Percentiles rank a stretch among this genome's conserved stretches.
These are phyloP conservation scores for Bubalus kerabau DNA, from an alignment of 2,113 vertebrate genomes.

Conservation along the genomic window DNA sequence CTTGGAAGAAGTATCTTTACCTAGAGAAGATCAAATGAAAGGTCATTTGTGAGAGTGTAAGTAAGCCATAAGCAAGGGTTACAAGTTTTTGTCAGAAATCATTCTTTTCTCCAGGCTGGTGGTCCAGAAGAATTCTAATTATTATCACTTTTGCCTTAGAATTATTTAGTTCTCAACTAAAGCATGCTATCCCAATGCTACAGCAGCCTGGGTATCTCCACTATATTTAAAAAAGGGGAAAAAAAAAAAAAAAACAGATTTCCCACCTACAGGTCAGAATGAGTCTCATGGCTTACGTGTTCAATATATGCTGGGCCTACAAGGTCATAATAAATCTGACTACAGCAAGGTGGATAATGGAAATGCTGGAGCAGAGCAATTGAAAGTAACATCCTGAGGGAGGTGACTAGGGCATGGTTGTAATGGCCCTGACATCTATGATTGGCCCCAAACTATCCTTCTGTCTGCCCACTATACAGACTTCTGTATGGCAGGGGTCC, in stretches of 20 bases:
- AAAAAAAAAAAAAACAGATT: background rate
- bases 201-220: background rate
- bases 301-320: background rate
- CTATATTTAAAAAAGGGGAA: background rate
- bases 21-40: conserved; percentile 64
- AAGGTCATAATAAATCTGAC: background rate
- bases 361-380: background rate
- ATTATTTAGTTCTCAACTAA: background rate
- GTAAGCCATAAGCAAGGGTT: background rate
- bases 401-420: background rate
- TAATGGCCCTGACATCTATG: background rate
- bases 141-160: background rate
- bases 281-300: background rate
- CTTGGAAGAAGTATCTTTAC: conserved; percentile 76
- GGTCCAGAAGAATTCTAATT: background rate
- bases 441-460: background rate
- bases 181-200: background rate
- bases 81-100: background rate
- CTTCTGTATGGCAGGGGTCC: background rate
- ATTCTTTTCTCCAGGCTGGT: background rate
- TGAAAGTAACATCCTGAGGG: background rate
- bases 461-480: background rate
- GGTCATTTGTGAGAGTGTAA: background rate
- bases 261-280: background rate
- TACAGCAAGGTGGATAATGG: background rate